Evolutionary conservation across 2,797 vertebrate genomes (phyloP).

Genomic region (Dendrocincla tyrannina): DNA sequence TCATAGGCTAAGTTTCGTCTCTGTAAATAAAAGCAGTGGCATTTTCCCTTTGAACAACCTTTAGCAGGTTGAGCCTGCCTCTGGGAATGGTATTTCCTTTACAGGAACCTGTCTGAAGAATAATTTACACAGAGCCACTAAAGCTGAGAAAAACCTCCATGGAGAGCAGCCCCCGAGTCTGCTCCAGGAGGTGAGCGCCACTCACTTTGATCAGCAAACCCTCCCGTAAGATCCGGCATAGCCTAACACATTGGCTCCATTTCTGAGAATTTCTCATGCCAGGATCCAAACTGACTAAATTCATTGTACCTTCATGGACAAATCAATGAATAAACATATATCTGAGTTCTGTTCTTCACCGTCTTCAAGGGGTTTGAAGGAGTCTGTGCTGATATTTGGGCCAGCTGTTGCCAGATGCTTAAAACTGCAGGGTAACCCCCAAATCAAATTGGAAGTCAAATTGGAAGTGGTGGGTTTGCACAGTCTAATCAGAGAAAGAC

Average conservation of each 20-base stretch:
- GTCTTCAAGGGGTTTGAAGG: background rate
- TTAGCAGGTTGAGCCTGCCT: background rate
- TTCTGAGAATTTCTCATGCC: background rate
- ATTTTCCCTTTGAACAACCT: background rate
- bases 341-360: background rate
- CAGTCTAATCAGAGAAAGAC: background rate
- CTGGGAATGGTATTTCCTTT: background rate
- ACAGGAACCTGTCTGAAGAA: background rate
- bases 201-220: background rate
- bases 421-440: background rate
- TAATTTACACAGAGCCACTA: background rate
- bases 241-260: background rate
- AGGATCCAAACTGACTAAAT: background rate
- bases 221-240: background rate
- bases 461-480: background rate
- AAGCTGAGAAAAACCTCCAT: background rate
- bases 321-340: background rate
- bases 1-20: background rate
- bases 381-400: background rate
- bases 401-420: background rate
- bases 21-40: background rate
- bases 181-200: rapidly evolving
- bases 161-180: background rate
- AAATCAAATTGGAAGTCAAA: background rate
- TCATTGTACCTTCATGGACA: background rate